Evolutionary conservation across 2,888 invertebrate genomes (phyloP), one percentile per base, ranked within the genome.

Genomic region (Dastarcus helophoroides): DNA sequence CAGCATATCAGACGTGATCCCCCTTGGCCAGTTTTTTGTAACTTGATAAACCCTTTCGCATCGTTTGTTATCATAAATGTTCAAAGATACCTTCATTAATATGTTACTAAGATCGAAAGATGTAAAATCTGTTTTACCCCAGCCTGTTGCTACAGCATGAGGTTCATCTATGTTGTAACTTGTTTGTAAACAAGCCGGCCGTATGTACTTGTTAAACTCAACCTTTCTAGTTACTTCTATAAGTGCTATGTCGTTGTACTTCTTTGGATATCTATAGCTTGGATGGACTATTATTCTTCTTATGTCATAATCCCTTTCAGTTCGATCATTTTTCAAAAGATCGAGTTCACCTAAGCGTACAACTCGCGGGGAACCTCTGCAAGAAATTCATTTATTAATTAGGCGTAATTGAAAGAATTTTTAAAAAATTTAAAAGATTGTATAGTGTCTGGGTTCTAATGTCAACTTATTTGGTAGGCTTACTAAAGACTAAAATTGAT

Each of bases 211-310:
- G 4, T 60, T 65, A 41, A 77, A 71, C 13, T 43, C 40, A 2
- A 68, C 55, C 22, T 31, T 32, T 0, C 53, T 46, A 0, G 51
- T 53, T 19, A 79, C 51, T 43, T 71, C 64, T 1, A 81, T 33
- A 0, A 81, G 54, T 0, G 77, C 78, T 29, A 81, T 75, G 44
- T 81, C 80, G 41, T 78, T 62, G 56, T 80, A 79, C 10, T 66
- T 64, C 0, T 48, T 42, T 0, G 69, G 68, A 0, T 68, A 62
- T 1, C 50, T 53, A 55, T 76, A 77, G 0, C 62, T 48, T 0
- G 76, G 76, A 44, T 79, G 73, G 2, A 56, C 51, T 33, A 63
- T 57, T 5, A 68, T 58, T 0, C 44, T 41, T 1, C 54, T 56
- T 3, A 73, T 65, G 1, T 57, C 53, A 3, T 64, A 61, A 37